Evolutionary conservation across 2,888 invertebrate species (phyloP), one percentile per base, ranked within the genome.

Genomic region (Sinelater perroti): DNA sequence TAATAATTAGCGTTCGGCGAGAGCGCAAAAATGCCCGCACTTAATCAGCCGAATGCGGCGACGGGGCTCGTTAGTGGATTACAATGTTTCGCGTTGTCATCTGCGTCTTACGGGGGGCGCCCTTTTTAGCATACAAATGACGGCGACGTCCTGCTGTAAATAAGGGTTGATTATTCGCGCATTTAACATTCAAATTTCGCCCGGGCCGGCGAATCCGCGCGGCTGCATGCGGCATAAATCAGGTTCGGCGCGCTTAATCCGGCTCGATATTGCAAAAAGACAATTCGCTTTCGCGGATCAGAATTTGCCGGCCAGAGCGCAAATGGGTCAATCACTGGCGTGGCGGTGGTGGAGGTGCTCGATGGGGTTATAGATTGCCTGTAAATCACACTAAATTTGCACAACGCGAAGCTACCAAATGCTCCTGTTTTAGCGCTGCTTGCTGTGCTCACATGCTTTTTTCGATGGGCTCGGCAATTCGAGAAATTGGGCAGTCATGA

Each of bases 381-480:
- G 57, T 52, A 57, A 52, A 57, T 57, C 52, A 52, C 56, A 56
- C 52, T 47, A n/a, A n/a, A n/a, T n/a, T n/a, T n/a, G n/a, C n/a
- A n/a, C n/a, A n/a, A n/a, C n/a, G n/a, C n/a, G n/a, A n/a, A n/a
- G n/a, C n/a, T n/a, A n/a, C n/a, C n/a, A n/a, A n/a, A n/a, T n/a
- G n/a, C n/a, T n/a, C n/a, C n/a, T n/a, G n/a, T n/a, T n/a, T n/a
- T n/a, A n/a, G n/a, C n/a, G n/a, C n/a, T n/a, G n/a, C n/a, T n/a
- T n/a, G n/a, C n/a, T n/a, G n/a, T n/a, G n/a, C n/a, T n/a, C n/a
- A n/a, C n/a, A n/a, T n/a, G n/a, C n/a, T n/a, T n/a, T n/a, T n/a
- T n/a, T n/a, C n/a, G n/a, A n/a, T n/a, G n/a, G n/a, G n/a, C n/a
- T n/a, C n/a, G n/a, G n/a, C n/a, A n/a, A n/a, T n/a, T n/a, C n/a